Percentiles rank a stretch among this genome's conserved stretches.
Conservation (phyloP, 2,797 vertebrate species). For the Hypotaenidia okinawae region DNA sequence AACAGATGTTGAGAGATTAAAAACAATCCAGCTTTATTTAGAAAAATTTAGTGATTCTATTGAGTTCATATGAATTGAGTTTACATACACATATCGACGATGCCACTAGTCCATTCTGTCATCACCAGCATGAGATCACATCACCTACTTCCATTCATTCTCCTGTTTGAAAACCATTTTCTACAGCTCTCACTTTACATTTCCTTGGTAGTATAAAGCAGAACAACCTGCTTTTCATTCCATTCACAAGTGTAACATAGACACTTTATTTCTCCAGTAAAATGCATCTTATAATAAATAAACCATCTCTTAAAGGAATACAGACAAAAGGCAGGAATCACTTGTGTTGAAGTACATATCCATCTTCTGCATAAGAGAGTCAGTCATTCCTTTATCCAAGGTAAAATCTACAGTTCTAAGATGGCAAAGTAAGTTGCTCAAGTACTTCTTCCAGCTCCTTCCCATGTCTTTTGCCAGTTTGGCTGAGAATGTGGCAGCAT, state of each 20-base stretch:
- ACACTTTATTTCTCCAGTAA: background rate
- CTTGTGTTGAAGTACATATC: background rate
- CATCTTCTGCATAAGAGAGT: background rate
- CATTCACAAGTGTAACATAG: background rate
- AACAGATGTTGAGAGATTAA: background rate
- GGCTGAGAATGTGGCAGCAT: constrained; percentile 51
- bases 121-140: background rate
- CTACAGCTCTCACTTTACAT: background rate
- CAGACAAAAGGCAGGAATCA: background rate
- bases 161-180: background rate
- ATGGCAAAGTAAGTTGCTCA: background rate
- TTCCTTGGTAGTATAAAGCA: background rate
- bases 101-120: background rate
- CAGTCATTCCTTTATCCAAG: background rate
- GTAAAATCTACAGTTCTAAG: background rate
- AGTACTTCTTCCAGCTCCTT: constrained; percentile 22
- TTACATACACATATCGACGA: background rate
- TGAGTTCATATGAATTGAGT: background rate
- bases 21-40: background rate
- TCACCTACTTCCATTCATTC: background rate
- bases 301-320: background rate
- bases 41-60: background rate
- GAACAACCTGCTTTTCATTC: background rate
- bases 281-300: background rate
- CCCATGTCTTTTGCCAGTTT: constrained; percentile 61